These are phyloP conservation scores for Orgyia antiqua DNA, from an alignment of 2,888 invertebrate genomes.

Conservation along the genomic window DNA sequence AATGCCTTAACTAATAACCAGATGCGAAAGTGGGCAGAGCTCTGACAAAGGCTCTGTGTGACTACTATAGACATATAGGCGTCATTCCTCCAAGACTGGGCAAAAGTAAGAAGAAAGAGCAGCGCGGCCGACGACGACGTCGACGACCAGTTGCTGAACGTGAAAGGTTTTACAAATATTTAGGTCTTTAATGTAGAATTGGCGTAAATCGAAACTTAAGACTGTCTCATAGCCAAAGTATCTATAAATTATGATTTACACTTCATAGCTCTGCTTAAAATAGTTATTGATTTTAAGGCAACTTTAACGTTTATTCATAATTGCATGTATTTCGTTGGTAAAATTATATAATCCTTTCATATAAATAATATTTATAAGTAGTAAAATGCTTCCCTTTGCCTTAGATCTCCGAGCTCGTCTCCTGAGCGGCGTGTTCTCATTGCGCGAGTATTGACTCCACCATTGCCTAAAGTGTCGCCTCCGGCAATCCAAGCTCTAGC, in stretches of 20 bases:
- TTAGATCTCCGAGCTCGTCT: conserved; percentile 69
- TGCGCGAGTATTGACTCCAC: conserved; percentile 54
- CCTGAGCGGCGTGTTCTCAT: conserved; percentile 58
- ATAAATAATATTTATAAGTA: no score
- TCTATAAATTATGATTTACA: no score
- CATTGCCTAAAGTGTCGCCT: conserved; percentile 51
- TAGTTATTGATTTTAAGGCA: no score
- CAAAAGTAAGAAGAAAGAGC: conserved; percentile 52
- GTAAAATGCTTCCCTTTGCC: no score
- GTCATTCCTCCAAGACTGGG: conserved; percentile 69
- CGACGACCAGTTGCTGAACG: conserved; percentile 48
- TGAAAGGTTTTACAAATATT: conserved; percentile 38
- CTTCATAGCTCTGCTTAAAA: no score
- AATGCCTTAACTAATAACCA: conserved; percentile 20
- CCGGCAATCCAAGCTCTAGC: conserved; percentile 47
- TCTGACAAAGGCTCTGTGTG: conserved; percentile 75
- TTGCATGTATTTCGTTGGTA: no score
- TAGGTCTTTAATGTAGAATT: no score
- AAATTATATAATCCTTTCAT: no score
- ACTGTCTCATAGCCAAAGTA: no score
- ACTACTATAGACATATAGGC: conserved; percentile 77
- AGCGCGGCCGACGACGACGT: conserved; percentile 47
- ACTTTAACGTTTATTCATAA: no score
- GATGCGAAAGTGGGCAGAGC: conserved; percentile 63
- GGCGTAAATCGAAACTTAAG: no score